phyloP scores from a whole-genome alignment of 30 jellyfish, hydroid and myxozoan species.

The Nemopilema nomurai region DNA sequence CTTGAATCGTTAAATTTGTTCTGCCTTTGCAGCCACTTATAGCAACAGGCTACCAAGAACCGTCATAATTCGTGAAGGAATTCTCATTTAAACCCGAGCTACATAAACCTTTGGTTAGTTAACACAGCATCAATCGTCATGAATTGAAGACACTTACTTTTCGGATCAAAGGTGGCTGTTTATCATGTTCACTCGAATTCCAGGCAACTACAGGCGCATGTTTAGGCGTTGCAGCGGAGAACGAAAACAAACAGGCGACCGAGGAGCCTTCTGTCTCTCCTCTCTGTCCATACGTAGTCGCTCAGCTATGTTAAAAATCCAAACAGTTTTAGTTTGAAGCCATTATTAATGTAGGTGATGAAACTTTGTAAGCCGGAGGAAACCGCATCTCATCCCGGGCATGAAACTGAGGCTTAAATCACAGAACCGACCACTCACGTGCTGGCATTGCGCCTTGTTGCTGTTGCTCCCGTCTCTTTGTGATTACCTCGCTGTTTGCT shows the following conservation, averaged over 20 bases:
- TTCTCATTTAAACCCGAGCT: not conserved
- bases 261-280: conserved; percentile 2
- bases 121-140: not conserved
- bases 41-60: not conserved
- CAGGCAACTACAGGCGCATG: not conserved
- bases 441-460: conserved; percentile 8
- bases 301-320: conserved; percentile 48
- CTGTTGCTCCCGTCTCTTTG: not conserved
- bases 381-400: conserved; percentile 40
- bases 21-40: not conserved
- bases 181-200: not conserved
- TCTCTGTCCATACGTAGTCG: conserved; percentile 15
- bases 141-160: not conserved
- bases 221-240: not conserved
- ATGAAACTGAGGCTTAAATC: conserved; percentile 23
- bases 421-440: conserved; percentile 31
- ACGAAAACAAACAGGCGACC: not conserved
- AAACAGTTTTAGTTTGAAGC: conserved; percentile 51
- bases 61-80: not conserved
- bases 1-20: no score
- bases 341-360: conserved; percentile 46
- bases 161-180: not conserved
- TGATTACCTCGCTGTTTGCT: not conserved
- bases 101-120: not conserved
- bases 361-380: conserved; percentile 47